phyloP scores from a whole-genome alignment of 2,888 invertebrate species.

The Halictus quadricinctus region DNA sequence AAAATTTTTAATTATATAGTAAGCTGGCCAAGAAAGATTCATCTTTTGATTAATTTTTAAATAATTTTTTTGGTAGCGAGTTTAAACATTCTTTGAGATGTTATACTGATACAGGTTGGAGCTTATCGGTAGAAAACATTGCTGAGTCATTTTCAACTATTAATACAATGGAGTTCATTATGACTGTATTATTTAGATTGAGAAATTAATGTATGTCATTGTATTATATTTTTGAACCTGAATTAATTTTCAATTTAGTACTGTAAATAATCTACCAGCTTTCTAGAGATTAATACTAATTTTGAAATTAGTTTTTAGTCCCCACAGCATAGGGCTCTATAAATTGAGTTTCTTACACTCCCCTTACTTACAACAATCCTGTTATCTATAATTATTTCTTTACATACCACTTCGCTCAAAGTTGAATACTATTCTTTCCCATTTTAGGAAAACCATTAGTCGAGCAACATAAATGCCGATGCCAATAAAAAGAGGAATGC shows the following conservation, averaged over 20 bases:
- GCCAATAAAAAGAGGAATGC: conserved; percentile 2
- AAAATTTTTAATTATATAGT: neutral
- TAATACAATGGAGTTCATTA: neutral
- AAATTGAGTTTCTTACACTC: neutral
- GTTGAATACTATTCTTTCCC: neutral
- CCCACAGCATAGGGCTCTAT: neutral
- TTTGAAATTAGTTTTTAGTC: neutral
- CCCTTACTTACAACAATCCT: neutral
- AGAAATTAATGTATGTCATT: neutral
- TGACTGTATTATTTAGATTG: neutral
- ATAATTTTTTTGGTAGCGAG: no score
- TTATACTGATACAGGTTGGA: no score
- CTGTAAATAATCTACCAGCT: neutral
- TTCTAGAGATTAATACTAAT: neutral
- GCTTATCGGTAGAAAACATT: no score
- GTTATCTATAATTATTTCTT: neutral
- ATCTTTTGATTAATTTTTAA: neutral
- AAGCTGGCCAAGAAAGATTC: neutral
- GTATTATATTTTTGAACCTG: neutral
- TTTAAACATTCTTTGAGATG: no score
- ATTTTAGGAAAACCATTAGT: conserved; percentile 5
- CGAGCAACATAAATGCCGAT: neutral
- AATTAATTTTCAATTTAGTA: neutral
- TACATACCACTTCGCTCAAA: neutral
- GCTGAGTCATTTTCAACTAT: neutral